Evolutionary conservation across 2,797 vertebrate species (phyloP).

Genomic region (Galago senegalensis): DNA sequence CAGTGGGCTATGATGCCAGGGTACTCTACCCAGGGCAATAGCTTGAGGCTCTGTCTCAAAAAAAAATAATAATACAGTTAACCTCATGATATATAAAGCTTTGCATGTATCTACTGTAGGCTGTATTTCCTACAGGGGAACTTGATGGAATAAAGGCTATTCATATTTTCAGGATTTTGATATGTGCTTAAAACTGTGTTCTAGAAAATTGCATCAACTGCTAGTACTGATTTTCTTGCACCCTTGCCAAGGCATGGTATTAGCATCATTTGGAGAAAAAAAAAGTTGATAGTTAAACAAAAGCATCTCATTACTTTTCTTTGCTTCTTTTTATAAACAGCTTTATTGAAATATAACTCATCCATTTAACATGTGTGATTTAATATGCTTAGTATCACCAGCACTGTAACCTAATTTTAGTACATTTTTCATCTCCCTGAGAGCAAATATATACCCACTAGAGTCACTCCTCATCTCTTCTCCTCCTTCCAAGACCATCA

Average conservation of each 20-base stretch:
- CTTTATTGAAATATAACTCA: slow-evolving; percentile 35
- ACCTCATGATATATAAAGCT: background rate
- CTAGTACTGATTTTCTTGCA: background rate
- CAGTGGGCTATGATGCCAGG: no score
- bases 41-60: no score
- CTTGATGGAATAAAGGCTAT: background rate
- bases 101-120: background rate
- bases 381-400: background rate
- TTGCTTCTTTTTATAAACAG: slow-evolving; percentile 32
- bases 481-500: background rate
- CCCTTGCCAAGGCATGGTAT: background rate
- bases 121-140: background rate
- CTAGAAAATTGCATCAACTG: background rate
- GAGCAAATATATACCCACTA: background rate
- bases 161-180: slow-evolving; percentile 42
- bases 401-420: background rate
- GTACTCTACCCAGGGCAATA: no score
- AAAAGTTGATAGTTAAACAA: slow-evolving; percentile 20
- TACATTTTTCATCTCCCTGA: background rate
- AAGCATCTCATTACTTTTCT: background rate
- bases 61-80: slow-evolving; percentile 2
- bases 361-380: background rate
- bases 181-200: background rate
- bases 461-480: background rate
- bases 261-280: background rate